Percentiles rank a stretch among this genome's conserved stretches.
Conservation (phyloP, 2,797 vertebrate species). For the Etheostoma nigrum region DNA sequence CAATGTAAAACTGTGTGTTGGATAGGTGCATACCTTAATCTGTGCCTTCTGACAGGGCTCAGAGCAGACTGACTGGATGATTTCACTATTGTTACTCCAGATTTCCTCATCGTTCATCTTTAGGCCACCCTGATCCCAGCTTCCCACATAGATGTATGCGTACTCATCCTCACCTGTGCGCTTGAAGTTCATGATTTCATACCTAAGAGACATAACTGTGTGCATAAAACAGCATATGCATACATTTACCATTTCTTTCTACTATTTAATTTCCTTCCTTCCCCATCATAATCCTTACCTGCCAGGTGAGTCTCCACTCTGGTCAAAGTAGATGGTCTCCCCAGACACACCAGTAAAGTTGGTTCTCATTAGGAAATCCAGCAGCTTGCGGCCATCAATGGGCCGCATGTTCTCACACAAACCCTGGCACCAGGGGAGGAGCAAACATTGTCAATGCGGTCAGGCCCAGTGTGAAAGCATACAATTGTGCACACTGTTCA, state of each 20-base stretch:
- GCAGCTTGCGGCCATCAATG: conserved; percentile 93
- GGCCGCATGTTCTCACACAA: conserved; percentile 95
- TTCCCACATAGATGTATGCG: conserved; percentile 97
- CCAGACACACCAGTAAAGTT: conserved; percentile 96
- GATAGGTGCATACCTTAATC: conserved; percentile 89
- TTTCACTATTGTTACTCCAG: conserved; percentile 91
- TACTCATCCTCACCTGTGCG: conserved; percentile 91
- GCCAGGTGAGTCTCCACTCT: conserved; percentile 97
- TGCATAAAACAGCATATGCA: conserved; percentile 1
- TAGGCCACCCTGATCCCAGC: conserved; percentile 97
- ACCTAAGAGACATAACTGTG: conserved; percentile 81
- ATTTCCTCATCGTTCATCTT: conserved; percentile 98
- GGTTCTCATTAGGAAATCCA: conserved; percentile 97
- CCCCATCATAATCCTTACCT: conserved; percentile 80
- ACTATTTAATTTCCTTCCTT: not conserved
- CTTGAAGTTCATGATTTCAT: conserved; percentile 99
- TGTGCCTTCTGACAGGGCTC: conserved; percentile 97
- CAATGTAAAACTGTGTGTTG: not conserved
- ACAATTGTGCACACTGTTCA: not conserved
- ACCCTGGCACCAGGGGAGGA: conserved; percentile 78
- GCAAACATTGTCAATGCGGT: conserved; percentile 1
- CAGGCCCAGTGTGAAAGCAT: not conserved
- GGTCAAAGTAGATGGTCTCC: conserved; percentile 94
- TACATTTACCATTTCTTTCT: not conserved
- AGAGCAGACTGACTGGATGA: conserved; percentile 96